Evolutionary conservation across 2,113 vertebrate genomes (phyloP).

Genomic region (Sorex fumeus): DNA sequence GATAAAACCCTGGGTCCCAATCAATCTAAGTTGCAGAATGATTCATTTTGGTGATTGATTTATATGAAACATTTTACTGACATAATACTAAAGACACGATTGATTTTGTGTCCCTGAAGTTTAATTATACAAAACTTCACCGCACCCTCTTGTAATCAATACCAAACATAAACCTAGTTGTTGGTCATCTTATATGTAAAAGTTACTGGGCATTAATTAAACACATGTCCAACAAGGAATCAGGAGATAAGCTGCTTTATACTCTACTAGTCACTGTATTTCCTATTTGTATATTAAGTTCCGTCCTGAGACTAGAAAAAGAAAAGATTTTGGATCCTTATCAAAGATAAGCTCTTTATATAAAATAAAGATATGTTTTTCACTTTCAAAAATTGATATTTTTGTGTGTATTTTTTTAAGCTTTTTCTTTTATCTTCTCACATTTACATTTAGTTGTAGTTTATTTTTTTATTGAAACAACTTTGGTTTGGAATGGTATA

Average conservation of each 20-base stretch:
- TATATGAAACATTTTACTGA: fast-evolving
- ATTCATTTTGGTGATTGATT: conserved; percentile 34
- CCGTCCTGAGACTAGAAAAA: background rate
- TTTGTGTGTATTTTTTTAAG: no score
- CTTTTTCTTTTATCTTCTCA: no score
- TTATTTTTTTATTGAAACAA: no score
- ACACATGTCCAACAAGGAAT: background rate
- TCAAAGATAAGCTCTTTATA: conserved; percentile 1
- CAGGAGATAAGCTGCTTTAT: background rate
- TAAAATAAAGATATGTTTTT: conserved; percentile 20
- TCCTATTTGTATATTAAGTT: background rate
- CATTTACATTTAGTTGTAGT: no score
- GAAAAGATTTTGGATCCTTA: background rate
- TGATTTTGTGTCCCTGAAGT: conserved; percentile 35
- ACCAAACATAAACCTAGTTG: conserved; percentile 30
- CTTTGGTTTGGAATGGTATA: no score
- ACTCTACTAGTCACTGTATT: background rate
- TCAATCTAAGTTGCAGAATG: background rate
- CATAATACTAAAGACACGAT: background rate
- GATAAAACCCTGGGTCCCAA: background rate
- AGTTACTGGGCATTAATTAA: background rate
- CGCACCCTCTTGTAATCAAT: conserved; percentile 52
- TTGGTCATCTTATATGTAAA: background rate
- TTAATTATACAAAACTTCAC: conserved; percentile 42
- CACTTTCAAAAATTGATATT: no score